phyloP scores from a whole-genome alignment of 2,888 invertebrate species.

The Oscheius myriophilus region DNA sequence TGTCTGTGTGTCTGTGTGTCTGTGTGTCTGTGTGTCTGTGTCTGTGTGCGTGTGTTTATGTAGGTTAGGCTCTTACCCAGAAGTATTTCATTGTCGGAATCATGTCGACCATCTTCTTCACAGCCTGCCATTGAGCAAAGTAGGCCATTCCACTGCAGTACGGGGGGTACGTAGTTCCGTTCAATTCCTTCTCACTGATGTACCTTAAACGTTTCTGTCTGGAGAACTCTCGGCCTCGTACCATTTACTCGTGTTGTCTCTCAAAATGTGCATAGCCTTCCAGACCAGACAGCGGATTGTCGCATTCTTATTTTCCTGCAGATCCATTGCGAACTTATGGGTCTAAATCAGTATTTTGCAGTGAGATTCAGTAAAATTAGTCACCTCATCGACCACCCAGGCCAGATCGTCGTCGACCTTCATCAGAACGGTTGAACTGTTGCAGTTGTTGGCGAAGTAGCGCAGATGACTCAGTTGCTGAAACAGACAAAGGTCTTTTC shows the following conservation, averaged over 20 bases:
- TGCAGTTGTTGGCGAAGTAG: background rate
- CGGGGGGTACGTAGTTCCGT: background rate
- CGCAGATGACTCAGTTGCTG: constrained; percentile 5
- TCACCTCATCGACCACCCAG: background rate
- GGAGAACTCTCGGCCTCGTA: background rate
- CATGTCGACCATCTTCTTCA: background rate
- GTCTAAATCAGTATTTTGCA: no score
- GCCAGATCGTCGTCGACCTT: constrained; percentile 2
- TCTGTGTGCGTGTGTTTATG: no score
- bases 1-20: no score
- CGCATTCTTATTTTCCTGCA: background rate
- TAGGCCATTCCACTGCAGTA: constrained; percentile 14
- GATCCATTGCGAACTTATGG: no score
- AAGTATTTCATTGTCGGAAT: background rate
- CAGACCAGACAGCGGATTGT: background rate
- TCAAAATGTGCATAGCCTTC: background rate
- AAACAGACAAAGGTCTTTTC: background rate
- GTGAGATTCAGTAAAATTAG: no score
- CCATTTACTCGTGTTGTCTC: constrained; percentile 1
- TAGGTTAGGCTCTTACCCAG: no score
- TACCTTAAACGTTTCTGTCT: no score
- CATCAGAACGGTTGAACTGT: background rate
- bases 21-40: no score
- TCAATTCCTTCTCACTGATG: no score
- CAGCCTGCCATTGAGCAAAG: background rate